Base-by-base conservation (phyloP, 2,797 vertebrate genomes). In the Epinephelus malabaricus region DNA sequence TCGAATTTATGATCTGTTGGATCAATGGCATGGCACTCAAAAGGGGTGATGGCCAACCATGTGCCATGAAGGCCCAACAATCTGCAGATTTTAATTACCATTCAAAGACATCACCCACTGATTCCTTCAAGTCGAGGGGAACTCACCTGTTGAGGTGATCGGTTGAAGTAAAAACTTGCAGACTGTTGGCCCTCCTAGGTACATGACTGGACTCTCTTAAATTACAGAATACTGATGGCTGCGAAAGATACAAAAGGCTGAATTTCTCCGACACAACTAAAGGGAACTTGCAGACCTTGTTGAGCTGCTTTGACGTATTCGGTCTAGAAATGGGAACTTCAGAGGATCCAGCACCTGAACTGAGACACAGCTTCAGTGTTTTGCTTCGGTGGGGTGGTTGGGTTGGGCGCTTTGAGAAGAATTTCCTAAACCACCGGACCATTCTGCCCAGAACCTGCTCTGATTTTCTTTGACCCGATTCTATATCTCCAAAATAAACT, bases 401-500 rank as follows among this genome's bases (percentile, higher is more conserved):
- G 43, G 5, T 53, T 1, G 2, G 43, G 5, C 53, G 12, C 23
- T 51, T 49, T 27, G 18, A 38, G 27, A 15, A 50, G 14, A 73
- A 46, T 62, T 65, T 74, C 47, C 50, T 45, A 5, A 77, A 62
- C 56, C 68, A 23, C 13, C 17, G 5, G n/a, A 60, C 25, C 38
- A 19, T 69, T 53, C 54, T 25, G 12, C 4, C 71, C 2, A 38
- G 72, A 81, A 51, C 45, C 30, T 53, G 15, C 54, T 10, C 25
- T 46, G 43, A 75, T 67, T 84, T 79, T 60, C 73, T 67, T 23
- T 54, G 54, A 65, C 68, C 43, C 2, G 2, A 7, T 60, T 69
- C 47, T 53, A 53, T 6, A 64, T 73, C 68, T 85, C 76, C 65
- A 83, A 81, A 73, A 71, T 78, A 82, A 79, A 84, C 50, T 45